Base-by-base conservation (phyloP, 2,797 vertebrate species). In the Peromyscus nudipes region DNA sequence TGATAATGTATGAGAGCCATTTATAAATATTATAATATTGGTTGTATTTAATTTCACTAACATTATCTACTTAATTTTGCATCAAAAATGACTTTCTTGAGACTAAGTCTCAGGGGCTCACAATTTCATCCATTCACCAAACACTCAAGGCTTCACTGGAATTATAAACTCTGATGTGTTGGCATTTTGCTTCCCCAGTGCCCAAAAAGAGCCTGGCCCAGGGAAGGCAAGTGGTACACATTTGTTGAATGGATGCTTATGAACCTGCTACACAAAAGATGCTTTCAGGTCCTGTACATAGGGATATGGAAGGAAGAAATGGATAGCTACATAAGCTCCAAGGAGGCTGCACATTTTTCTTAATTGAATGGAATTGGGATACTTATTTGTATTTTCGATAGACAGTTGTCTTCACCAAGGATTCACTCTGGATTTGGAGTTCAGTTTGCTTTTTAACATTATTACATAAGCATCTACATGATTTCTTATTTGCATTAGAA, bases 401-500 rank as follows among this genome's bases (percentile, higher is more conserved):
- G 40, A 89, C 83, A 95, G 16, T 75, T 95, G 92, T 93, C 69
- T 93, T 96, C 75, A n/a, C 43, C 43, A 87, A 77, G 60, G 34
- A 52, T 80, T 94, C 79, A 93, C 57, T 94, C 31, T 91, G 79
- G 40, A 90, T 95, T 94, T 91, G 29, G 40, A 65, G 80, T 90
- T 94, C 91, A 89, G 19, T 89, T 95, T 95, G 76, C 27, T 83
- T 94, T 75, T 95, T 85, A 92, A 76, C 23, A 4, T 55, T 92
- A 90, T 94, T 84, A 92, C 27, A 75, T 91, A 94, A 96, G 11
- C 49, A 88, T 91, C 95, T 97, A 69, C 89, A 90, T 86, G 76
- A 94, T 89, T 96, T 75, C 64, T 89, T 96, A 95, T 90, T 92
- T 93, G 43, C 71, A 77, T 85, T 92, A 82, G 27, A 91, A 95